Evolutionary conservation across 2,113 vertebrate species (phyloP).

Genomic region (Dinomys branickii): DNA sequence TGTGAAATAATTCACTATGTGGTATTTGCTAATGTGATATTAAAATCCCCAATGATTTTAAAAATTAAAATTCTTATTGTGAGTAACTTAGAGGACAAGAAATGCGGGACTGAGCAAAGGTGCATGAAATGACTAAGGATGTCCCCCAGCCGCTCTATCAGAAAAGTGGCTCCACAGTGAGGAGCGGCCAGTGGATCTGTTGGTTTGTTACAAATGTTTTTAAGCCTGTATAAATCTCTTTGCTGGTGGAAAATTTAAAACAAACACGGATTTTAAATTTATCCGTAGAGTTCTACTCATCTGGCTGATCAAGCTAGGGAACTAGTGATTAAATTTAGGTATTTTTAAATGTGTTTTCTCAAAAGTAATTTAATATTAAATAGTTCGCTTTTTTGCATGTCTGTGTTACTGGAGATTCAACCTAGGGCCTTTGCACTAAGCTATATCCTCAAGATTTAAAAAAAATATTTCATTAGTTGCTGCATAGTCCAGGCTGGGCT

Average conservation of each 20-base stretch:
- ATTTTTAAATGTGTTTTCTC: slow-evolving; percentile 36
- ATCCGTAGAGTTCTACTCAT: slow-evolving; percentile 4
- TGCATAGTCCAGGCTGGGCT: neutral
- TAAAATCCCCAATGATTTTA: slow-evolving; percentile 42
- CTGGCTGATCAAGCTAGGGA: slow-evolving; percentile 11
- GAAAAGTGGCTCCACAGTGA: neutral
- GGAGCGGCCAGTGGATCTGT: neutral
- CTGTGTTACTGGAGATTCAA: neutral
- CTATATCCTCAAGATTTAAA: neutral
- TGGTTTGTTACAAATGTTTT: neutral
- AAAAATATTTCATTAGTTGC: neutral
- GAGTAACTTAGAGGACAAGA: neutral
- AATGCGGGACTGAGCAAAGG: slow-evolving; percentile 39
- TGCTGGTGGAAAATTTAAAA: neutral
- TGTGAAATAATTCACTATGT: slow-evolving; percentile 45
- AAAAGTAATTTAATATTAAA: neutral
- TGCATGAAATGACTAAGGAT: neutral
- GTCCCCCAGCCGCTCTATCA: neutral
- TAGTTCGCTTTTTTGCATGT: neutral
- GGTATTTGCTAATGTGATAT: slow-evolving; percentile 47
- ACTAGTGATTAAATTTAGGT: slow-evolving; percentile 9
- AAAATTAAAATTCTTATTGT: slow-evolving; percentile 13
- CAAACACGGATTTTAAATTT: neutral
- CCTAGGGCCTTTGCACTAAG: neutral
- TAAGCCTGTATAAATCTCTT: neutral